These are phyloP conservation scores for Damaliscus lunatus DNA, from an alignment of 2,113 vertebrate genomes.

Conservation along the genomic window DNA sequence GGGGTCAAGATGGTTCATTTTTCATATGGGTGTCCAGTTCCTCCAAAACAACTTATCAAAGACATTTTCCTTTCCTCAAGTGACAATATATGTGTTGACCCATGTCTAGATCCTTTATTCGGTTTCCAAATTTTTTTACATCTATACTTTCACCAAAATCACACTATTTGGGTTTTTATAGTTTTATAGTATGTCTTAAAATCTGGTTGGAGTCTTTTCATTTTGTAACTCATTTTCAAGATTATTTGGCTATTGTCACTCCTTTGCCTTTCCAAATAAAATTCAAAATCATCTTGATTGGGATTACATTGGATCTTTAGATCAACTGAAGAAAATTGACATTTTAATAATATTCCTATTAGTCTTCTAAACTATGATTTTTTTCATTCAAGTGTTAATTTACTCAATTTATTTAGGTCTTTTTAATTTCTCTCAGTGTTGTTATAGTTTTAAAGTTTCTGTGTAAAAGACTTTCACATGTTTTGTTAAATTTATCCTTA, in stretches of 20 bases:
- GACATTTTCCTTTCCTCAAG: background rate
- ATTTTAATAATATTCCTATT: background rate
- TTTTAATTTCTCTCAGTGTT: background rate
- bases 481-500: constrained; percentile 28
- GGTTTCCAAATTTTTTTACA: background rate
- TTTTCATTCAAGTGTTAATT: background rate
- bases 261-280: constrained; percentile 19
- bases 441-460: background rate
- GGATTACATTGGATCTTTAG: background rate
- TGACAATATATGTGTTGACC: background rate
- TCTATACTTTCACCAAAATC: background rate
- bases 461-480: background rate
- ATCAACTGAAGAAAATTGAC: background rate
- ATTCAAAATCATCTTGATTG: background rate
- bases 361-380: background rate
- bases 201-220: background rate
- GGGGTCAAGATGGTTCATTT: background rate
- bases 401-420: background rate
- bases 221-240: constrained; percentile 32
- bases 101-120: background rate
- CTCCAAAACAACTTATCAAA: background rate
- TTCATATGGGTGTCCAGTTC: background rate
- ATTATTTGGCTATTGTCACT: background rate
- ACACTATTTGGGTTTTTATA: background rate
- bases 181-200: background rate